Evolutionary conservation across 1,140 invertebrate genomes (phyloP), one percentile per base, ranked within the genome.

Genomic region (Bicyclus anynana): DNA sequence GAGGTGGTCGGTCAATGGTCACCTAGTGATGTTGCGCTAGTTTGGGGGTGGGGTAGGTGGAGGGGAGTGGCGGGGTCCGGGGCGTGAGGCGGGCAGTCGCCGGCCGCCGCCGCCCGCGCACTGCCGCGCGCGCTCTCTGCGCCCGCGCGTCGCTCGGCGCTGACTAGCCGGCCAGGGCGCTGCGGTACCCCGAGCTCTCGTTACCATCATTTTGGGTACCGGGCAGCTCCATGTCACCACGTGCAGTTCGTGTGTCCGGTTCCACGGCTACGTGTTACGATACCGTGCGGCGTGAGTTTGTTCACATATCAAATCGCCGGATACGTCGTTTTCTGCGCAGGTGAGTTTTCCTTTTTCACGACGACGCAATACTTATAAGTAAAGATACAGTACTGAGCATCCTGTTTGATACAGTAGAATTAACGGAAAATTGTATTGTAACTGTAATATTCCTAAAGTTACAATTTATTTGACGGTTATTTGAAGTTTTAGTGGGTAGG

Each of bases 81-180:
- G 69, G 72, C 65, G 71, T 62, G 67, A 62, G 72, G 74, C 74
- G 68, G 76, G 68, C 77, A 79, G 77, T 80, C 76, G 70, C 68
- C 66, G 68, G 65, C 62, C 72, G 65, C 62, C 74, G 68, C 69
- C 74, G 76, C 72, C 74, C 77, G 78, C 72, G 74, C 77, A 77
- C 69, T 77, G 74, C 66, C 73, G 70, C 74, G 66, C 69, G 66
- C n/a, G 74, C 72, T 65, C 65, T 47, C 21, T 26, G 20, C 14
- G 21, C 54, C 56, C 69, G 60, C 59, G 64, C 68, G 57, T 62
- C 67, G 63, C 75, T 65, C 66, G 70, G 64, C 55, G 59, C 46
- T 55, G 64, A 54, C 54, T 64, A 55, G 60, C 46, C 58, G 64
- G 56, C 48, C 66, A 58, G 52, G 51, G 65, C 68, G 62, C 50